Conservation (phyloP, 2,113 vertebrate species). For the Nothobranchius furzeri region DNA sequence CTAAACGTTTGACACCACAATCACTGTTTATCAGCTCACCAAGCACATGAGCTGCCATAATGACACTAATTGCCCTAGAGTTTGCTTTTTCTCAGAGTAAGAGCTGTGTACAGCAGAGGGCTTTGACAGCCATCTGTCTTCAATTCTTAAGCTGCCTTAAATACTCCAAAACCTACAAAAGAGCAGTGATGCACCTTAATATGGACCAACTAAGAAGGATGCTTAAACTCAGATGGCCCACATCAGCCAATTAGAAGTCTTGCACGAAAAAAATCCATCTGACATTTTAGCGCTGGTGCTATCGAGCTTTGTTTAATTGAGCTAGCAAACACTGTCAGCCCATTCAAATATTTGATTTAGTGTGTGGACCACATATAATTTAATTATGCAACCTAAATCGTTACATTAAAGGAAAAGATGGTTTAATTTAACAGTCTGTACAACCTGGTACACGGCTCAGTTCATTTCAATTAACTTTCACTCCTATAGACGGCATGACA, state of each 20-base stretch:
- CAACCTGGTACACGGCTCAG: not conserved
- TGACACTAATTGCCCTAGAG: slow-evolving; percentile 67
- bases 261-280: slow-evolving; percentile 33
- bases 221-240: not conserved
- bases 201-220: slow-evolving; percentile 36
- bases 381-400: not conserved
- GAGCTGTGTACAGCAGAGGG: slow-evolving; percentile 47
- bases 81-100: slow-evolving; percentile 63
- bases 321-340: slow-evolving; percentile 13
- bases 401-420: not conserved
- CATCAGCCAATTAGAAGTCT: slow-evolving; percentile 20
- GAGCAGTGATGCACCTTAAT: slow-evolving; percentile 46
- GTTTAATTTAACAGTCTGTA: not conserved
- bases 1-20: slow-evolving; percentile 44
- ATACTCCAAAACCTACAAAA: slow-evolving; percentile 60
- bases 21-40: slow-evolving; percentile 56
- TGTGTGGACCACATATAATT: not conserved
- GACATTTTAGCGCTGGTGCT: slow-evolving; percentile 52
- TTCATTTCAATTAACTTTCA: not conserved
- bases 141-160: slow-evolving; percentile 49
- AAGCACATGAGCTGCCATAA: slow-evolving; percentile 64
- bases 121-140: slow-evolving; percentile 62
- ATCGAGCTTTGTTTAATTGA: slow-evolving; percentile 23
- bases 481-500: not conserved
- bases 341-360: slow-evolving; percentile 21